phyloP scores from a whole-genome alignment of 2,113 vertebrate species.

The Psammodynastes pulverulentus region DNA sequence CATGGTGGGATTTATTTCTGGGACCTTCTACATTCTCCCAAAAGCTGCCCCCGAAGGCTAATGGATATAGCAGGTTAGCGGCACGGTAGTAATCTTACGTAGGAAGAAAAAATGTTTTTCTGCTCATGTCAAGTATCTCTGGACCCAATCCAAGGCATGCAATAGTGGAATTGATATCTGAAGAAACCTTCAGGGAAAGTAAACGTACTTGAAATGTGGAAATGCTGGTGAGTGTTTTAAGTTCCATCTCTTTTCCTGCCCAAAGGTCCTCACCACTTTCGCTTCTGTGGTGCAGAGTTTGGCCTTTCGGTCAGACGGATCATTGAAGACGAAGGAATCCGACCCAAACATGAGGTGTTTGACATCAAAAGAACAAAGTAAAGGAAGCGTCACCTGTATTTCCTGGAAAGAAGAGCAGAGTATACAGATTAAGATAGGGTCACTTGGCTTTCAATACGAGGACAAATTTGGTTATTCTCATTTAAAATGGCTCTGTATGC shows the following conservation, averaged over 20 bases:
- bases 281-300: constrained; percentile 58
- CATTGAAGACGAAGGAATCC: constrained; percentile 44
- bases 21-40: neutral
- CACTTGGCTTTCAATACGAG: neutral
- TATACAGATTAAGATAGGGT: neutral
- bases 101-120: neutral
- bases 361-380: constrained; percentile 47
- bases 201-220: constrained; percentile 39
- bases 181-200: neutral
- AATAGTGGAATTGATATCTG: neutral
- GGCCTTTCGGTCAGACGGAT: constrained; percentile 52
- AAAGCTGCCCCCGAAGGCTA: neutral
- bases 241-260: constrained; percentile 56
- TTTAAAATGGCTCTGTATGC: neutral
- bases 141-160: neutral
- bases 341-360: constrained; percentile 49
- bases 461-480: neutral
- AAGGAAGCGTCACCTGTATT: constrained; percentile 27
- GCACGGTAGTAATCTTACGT: neutral
- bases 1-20: neutral
- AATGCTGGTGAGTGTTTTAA: constrained; percentile 45
- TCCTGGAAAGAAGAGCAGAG: constrained; percentile 21
- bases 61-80: neutral
- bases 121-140: neutral
- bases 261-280: constrained; percentile 52